Evolutionary conservation across 2,888 invertebrate species (phyloP).

Genomic region (Nyleta sp.): DNA sequence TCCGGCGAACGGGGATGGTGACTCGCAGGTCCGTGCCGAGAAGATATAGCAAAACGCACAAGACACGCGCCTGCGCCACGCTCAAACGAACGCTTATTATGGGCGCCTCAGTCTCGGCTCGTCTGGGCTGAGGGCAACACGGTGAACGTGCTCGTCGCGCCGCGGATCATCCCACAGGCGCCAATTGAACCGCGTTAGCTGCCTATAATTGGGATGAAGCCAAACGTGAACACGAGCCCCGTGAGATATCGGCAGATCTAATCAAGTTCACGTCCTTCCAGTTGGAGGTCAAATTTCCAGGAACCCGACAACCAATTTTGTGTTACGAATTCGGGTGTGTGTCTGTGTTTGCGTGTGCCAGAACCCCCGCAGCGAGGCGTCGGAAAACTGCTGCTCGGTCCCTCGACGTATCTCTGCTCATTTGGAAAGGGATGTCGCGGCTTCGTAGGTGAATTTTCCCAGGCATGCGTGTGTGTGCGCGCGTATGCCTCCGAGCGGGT

Average conservation of each 20-base stretch:
- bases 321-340: no score
- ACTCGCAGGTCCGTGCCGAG: conserved; percentile 55
- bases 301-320: no score
- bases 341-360: no score
- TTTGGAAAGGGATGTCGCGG: no score
- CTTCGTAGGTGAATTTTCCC: no score
- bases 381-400: no score
- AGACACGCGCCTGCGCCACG: conserved; percentile 70
- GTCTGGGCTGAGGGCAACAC: conserved; percentile 79
- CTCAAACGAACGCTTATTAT: conserved; percentile 73
- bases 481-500: conserved; percentile 16
- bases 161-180: conserved; percentile 50
- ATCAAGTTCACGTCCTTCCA: no score
- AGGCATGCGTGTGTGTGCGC: conserved; percentile 36
- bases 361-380: no score
- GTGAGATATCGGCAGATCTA: no score
- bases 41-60: conserved; percentile 54
- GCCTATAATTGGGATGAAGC: background rate
- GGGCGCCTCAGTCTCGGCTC: conserved; percentile 77
- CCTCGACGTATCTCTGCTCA: no score
- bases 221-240: no score
- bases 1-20: conserved; percentile 41
- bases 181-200: conserved; percentile 8
- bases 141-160: conserved; percentile 57
- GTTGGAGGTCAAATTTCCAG: no score